These are phyloP conservation scores for Gopherus evgoodei DNA, from an alignment of 2,113 vertebrate species.

Conservation along the genomic window DNA sequence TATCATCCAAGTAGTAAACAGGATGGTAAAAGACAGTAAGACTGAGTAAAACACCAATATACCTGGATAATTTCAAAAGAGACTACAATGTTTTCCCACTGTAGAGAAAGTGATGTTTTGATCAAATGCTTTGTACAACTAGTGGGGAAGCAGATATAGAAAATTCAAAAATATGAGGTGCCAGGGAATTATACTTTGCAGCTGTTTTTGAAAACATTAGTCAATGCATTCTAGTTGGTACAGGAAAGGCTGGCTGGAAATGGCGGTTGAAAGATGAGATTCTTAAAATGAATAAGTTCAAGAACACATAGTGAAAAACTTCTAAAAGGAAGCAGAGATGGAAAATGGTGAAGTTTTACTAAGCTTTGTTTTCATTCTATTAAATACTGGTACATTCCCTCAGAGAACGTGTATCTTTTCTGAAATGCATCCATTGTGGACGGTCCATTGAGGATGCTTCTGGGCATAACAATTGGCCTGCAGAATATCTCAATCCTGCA, in stretches of 20 bases:
- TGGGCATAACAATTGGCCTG: background rate
- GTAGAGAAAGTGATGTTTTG: constrained; percentile 61
- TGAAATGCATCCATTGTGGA: background rate
- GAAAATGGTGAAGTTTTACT: constrained; percentile 27
- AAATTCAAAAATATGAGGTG: constrained; percentile 74
- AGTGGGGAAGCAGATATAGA: constrained; percentile 69
- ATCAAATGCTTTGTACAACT: constrained; percentile 58
- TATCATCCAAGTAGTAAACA: constrained; percentile 70
- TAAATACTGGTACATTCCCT: background rate
- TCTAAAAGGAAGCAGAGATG: constrained; percentile 38
- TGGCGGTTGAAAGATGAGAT: constrained; percentile 63
- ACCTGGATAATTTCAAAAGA: constrained; percentile 73
- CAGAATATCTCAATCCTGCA: background rate
- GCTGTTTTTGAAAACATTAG: constrained; percentile 64
- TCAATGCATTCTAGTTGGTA: constrained; percentile 62
- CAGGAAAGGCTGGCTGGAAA: constrained; percentile 62
- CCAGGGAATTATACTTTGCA: constrained; percentile 72
- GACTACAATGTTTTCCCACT: constrained; percentile 66
- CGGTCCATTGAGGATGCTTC: background rate
- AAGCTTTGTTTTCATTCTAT: constrained; percentile 35
- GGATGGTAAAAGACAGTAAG: constrained; percentile 76
- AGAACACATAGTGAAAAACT: constrained; percentile 46
- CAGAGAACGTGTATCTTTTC: background rate
- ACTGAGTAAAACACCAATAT: constrained; percentile 75
- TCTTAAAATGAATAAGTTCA: constrained; percentile 53